phyloP scores from a whole-genome alignment of 2,888 invertebrate species.

The Fabriciana adippe region DNA sequence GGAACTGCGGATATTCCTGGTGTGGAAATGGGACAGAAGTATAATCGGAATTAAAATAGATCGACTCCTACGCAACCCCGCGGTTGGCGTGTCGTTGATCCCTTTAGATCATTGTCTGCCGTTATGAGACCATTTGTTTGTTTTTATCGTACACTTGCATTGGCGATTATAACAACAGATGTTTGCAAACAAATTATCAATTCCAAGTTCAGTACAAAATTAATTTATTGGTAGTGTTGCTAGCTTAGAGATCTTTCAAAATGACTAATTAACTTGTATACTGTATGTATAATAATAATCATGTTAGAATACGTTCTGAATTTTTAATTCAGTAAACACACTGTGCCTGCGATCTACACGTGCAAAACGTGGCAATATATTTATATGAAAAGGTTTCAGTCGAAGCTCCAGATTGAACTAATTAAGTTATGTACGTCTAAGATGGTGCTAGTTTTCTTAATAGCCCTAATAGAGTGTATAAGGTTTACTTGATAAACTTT shows the following conservation, averaged over 20 bases:
- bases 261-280: too few species aligned
- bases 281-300: too few species aligned
- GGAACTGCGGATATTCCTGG: constrained; percentile 41
- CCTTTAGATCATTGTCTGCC: constrained; percentile 58
- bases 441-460: constrained; percentile 27
- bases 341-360: background rate
- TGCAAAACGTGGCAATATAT: constrained; percentile 19
- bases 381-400: constrained; percentile 33
- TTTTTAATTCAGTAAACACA: background rate
- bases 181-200: background rate
- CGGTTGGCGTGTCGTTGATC: constrained; percentile 72
- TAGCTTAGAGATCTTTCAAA: too few species aligned
- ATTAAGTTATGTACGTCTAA: constrained; percentile 33
- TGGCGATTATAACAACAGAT: constrained; percentile 17
- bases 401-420: constrained; percentile 29
- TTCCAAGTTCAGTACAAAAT: constrained; percentile 1
- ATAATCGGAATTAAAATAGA: constrained; percentile 73
- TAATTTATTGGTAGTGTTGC: too few species aligned
- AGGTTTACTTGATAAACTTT: constrained; percentile 8
- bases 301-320: too few species aligned
- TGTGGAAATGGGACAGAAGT: constrained; percentile 47
- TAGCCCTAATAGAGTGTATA: constrained; percentile 21
- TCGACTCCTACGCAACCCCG: constrained; percentile 70
- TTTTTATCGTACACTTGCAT: constrained; percentile 43
- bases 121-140: constrained; percentile 59